Percentiles rank a stretch among this genome's conserved stretches.
Evolutionary conservation across 2,113 vertebrate species (phyloP).

Genomic region (Synchiropus splendidus): DNA sequence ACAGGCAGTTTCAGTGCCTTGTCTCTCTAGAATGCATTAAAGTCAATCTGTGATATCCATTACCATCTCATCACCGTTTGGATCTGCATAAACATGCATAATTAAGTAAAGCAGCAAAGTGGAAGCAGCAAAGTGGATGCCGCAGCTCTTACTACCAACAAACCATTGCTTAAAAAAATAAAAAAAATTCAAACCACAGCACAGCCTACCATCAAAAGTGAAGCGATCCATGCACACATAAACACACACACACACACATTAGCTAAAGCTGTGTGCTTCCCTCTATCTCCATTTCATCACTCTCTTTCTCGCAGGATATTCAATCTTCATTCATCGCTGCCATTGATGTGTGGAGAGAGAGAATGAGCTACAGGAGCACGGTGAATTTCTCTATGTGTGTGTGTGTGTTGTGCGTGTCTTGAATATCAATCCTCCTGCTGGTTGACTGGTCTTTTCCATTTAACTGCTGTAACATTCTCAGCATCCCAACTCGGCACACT

Average conservation of each 20-base stretch:
- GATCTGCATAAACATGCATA: constrained; percentile 57
- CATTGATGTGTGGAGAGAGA: constrained; percentile 43
- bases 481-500: constrained; percentile 1
- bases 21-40: constrained; percentile 53
- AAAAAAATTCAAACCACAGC: constrained; percentile 27
- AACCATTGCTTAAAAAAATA: constrained; percentile 13
- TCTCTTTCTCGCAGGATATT: constrained; percentile 29
- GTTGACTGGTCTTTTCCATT: constrained; percentile 37
- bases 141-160: constrained; percentile 29
- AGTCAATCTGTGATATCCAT: constrained; percentile 49
- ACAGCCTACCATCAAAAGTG: constrained; percentile 13
- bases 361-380: too few relatives aligned
- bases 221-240: constrained; percentile 1
- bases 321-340: constrained; percentile 49
- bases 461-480: constrained; percentile 16
- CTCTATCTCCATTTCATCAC: constrained; percentile 9
- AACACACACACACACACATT: constrained; percentile 6
- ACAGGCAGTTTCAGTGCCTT: constrained; percentile 45
- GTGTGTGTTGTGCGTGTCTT: constrained; percentile 15
- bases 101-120: constrained; percentile 42
- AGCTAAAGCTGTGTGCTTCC: background rate
- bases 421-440: constrained; percentile 37
- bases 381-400: constrained; percentile 19
- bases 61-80: constrained; percentile 48
- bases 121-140: too few relatives aligned